A percentile compares a stretch with the other conserved stretches of the same genome.
phyloP scores from a whole-genome alignment of 2,797 vertebrate genomes.

The Typhlichthys subterraneus region DNA sequence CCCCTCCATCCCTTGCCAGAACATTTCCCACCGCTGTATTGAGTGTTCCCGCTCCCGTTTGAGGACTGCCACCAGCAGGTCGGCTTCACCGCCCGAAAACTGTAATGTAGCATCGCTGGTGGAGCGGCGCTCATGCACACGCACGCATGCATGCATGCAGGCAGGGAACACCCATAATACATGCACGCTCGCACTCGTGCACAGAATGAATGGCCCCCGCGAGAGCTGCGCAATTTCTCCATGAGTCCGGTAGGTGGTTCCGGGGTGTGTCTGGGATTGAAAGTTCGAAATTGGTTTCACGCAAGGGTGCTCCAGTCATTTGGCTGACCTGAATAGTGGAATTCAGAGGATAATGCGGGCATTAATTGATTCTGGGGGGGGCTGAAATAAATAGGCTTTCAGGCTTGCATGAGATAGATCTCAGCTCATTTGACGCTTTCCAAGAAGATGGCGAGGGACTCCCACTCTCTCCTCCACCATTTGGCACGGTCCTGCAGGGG shows the following conservation, averaged over 20 bases:
- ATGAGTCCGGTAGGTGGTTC: constrained; percentile 62
- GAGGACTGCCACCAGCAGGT: constrained; percentile 24
- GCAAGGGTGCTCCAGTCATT: constrained; percentile 76
- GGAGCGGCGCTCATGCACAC: background rate
- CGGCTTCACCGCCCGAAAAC: constrained; percentile 33
- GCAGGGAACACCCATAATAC: too few species aligned
- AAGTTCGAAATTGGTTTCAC: constrained; percentile 79
- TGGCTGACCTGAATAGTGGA: constrained; percentile 70
- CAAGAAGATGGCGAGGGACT: constrained; percentile 28
- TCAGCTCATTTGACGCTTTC: constrained; percentile 53
- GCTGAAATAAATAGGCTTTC: constrained; percentile 77
- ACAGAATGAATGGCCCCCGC: too few species aligned
- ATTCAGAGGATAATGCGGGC: constrained; percentile 77
- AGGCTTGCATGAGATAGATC: constrained; percentile 57
- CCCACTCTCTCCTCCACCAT: constrained; percentile 9
- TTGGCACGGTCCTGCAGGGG: constrained; percentile 43
- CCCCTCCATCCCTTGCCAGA: constrained; percentile 38
- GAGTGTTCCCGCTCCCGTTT: constrained; percentile 21
- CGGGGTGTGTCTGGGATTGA: constrained; percentile 59
- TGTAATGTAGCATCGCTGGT: constrained; percentile 2
- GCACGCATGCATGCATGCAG: background rate
- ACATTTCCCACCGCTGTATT: constrained; percentile 38
- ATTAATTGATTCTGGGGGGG: constrained; percentile 79
- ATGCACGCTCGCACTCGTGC: too few species aligned
- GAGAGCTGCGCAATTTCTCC: constrained; percentile 41